phyloP scores from a whole-genome alignment of 2,888 invertebrate species.

The Sinodicranocentrus sp. region DNA sequence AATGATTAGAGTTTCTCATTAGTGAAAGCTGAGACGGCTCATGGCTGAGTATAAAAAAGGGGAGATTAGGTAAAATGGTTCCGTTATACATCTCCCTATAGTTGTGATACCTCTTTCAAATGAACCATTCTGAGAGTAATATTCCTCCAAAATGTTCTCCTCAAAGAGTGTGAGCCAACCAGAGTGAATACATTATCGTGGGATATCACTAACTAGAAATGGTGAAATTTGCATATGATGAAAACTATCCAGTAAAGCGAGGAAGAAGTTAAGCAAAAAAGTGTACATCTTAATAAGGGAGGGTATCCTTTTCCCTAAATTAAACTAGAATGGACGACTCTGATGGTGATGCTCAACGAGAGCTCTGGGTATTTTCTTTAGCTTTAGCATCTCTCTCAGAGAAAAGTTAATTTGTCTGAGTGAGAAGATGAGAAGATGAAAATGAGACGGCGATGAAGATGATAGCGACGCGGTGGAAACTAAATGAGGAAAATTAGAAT shows the following conservation, averaged over 20 bases:
- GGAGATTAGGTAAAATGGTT: constrained; percentile 50
- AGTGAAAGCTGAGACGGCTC: constrained; percentile 35
- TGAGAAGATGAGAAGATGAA: constrained; percentile 59
- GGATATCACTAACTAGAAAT: neutral
- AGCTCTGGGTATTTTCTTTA: too few relatives aligned
- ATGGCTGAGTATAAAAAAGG: neutral
- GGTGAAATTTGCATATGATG: constrained; percentile 52
- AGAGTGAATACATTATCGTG: constrained; percentile 45
- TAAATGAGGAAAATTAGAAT: constrained; percentile 60
- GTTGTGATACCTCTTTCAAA: too few relatives aligned
- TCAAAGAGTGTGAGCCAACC: too few relatives aligned
- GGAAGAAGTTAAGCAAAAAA: too few relatives aligned
- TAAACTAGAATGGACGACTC: constrained; percentile 31
- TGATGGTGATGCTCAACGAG: neutral
- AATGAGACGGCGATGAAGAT: constrained; percentile 44
- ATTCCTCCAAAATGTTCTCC: too few relatives aligned
- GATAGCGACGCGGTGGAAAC: neutral
- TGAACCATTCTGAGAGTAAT: too few relatives aligned
- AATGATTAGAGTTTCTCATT: constrained; percentile 61
- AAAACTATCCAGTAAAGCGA: constrained; percentile 39
- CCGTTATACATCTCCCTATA: constrained; percentile 4
- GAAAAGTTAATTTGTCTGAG: constrained; percentile 67
- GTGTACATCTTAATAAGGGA: constrained; percentile 27
- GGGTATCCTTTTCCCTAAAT: constrained; percentile 39
- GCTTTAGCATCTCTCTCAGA: too few relatives aligned